Conservation (phyloP, 2,888 invertebrate species). For the Coleophora deauratella region DNA sequence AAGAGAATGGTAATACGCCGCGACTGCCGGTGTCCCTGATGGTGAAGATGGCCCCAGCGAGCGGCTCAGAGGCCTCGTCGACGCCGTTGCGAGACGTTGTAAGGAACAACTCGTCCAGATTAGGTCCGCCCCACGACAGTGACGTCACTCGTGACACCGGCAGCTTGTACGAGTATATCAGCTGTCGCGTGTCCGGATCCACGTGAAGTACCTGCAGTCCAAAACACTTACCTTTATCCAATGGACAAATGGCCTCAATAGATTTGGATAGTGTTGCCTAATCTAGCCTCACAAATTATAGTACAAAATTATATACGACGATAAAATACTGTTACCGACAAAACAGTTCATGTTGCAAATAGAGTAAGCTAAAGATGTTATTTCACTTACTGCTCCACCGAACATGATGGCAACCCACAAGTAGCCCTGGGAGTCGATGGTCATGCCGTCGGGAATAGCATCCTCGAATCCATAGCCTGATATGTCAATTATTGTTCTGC, state of each 20-base stretch:
- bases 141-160: slow-evolving; percentile 76
- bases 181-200: slow-evolving; percentile 59
- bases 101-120: slow-evolving; percentile 77
- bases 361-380: too few species aligned
- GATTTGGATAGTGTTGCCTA: too few species aligned
- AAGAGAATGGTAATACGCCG: slow-evolving; percentile 31
- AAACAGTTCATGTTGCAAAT: too few species aligned
- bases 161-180: slow-evolving; percentile 64
- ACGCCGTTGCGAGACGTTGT: slow-evolving; percentile 55
- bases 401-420: slow-evolving; percentile 82
- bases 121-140: slow-evolving; percentile 78
- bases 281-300: too few species aligned
- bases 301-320: too few species aligned
- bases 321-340: too few species aligned
- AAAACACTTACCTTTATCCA: too few species aligned
- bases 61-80: slow-evolving; percentile 28
- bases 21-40: slow-evolving; percentile 42
- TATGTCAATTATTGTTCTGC: slow-evolving; percentile 48
- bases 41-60: slow-evolving; percentile 51
- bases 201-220: slow-evolving; percentile 68
- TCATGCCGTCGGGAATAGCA: slow-evolving; percentile 82
- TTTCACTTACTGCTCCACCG: slow-evolving; percentile 73
- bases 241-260: too few species aligned
- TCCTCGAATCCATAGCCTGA: slow-evolving; percentile 40
- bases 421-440: slow-evolving; percentile 81